Evolutionary conservation across 2,888 invertebrate species (phyloP), one percentile per base, ranked within the genome.

Genomic region (Caradrina kadenii): DNA sequence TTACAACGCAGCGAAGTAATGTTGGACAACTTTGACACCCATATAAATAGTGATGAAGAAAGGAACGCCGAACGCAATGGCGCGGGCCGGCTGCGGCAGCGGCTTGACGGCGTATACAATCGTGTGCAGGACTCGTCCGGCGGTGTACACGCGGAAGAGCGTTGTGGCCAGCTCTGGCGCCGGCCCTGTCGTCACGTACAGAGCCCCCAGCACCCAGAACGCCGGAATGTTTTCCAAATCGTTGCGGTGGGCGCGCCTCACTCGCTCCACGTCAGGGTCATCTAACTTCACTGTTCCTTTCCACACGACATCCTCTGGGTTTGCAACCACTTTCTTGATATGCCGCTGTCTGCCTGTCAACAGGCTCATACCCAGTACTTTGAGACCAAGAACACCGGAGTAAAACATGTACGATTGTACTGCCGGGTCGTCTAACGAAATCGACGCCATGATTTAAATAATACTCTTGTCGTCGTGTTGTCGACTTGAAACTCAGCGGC

Each of bases 161-260:
- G 85, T 80, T 7, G 83, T 88, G 7, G 92, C 92, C 80, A 86
- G 82, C 54, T 79, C 72, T 13, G 87, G 85, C 6, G 80, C 87
- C 0, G 97, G 97, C 7, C 92, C 92, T 0, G 97, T 97, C 48
- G 96, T 90, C 56, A 97, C 88, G 90, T 96, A 97, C 67, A 96
- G 87, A 8, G 96, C 93, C 1, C 96, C 96, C 39, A 96, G 89
- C 17, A 96, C 80, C 85, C 97, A 93, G 85, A 97, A 97, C 19
- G 96, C 94, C 0, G 97, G 96, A 68, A 97, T 97, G 89, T 97
- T 97, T 91, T 97, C 97, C 87, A 97, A 87, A 88, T 97, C 97
- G 85, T 97, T 97, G 78, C 96, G 93, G 86, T 97, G 97, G 19
- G 97, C 97, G 88, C 97, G 90, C 53, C 94, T 83, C 39, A 91